These are phyloP conservation scores for Cheilosia scutellata DNA, from an alignment of 2,888 invertebrate species.

Conservation along the genomic window DNA sequence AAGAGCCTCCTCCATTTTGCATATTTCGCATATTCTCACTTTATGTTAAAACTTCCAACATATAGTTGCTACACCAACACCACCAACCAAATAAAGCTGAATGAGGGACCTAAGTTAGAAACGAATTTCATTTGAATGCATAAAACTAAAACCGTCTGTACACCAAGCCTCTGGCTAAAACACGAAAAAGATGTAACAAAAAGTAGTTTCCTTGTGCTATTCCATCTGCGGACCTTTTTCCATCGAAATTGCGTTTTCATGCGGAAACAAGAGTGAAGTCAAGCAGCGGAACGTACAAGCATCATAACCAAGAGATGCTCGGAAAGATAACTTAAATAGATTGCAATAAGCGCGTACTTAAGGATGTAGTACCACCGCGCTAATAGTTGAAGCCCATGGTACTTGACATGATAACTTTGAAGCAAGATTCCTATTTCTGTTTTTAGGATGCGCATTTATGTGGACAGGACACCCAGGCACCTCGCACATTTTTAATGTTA, in stretches of 20 bases:
- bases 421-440: slow-evolving; percentile 39
- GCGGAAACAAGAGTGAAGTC: slow-evolving; percentile 50
- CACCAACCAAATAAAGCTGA: too few species aligned
- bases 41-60: too few species aligned
- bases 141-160: too few species aligned
- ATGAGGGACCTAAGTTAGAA: too few species aligned
- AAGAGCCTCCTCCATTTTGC: too few species aligned
- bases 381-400: slow-evolving; percentile 39
- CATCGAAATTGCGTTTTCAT: slow-evolving; percentile 62
- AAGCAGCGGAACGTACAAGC: slow-evolving; percentile 55
- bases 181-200: not conserved
- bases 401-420: slow-evolving; percentile 54
- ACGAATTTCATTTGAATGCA: too few species aligned
- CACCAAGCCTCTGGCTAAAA: not conserved
- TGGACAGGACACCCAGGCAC: not conserved
- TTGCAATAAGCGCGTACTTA: slow-evolving; percentile 66
- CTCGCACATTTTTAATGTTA: slow-evolving; percentile 15
- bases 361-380: slow-evolving; percentile 7
- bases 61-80: too few species aligned
- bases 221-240: slow-evolving; percentile 7
- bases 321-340: slow-evolving; percentile 59
- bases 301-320: slow-evolving; percentile 40
- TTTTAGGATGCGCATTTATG: slow-evolving; percentile 19
- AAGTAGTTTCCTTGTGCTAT: slow-evolving; percentile 8
- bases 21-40: too few species aligned